Evolutionary conservation across 2,888 invertebrate genomes (phyloP).

Genomic region (Xanthorhoe designata): DNA sequence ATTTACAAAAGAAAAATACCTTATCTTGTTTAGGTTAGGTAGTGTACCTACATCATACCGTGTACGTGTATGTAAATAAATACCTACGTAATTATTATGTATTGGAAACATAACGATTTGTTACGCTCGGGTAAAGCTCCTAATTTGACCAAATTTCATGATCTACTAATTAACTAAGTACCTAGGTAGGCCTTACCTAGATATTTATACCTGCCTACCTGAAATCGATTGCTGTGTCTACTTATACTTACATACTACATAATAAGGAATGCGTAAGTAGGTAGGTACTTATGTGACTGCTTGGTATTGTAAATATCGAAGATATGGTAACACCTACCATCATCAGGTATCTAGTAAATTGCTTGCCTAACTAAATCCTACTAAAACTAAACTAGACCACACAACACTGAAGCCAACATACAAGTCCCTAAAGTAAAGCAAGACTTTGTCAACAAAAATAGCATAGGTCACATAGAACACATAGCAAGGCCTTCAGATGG

Average conservation of each 20-base stretch:
- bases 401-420: neutral
- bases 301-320: too few species aligned
- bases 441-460: neutral
- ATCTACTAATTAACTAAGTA: neutral
- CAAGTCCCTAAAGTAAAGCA: neutral
- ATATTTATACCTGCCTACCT: too few species aligned
- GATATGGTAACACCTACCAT: too few species aligned
- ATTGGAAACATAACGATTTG: slow-evolving; percentile 18
- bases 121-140: neutral
- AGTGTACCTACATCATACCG: neutral
- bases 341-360: too few species aligned
- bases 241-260: too few species aligned
- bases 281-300: too few species aligned
- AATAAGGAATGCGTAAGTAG: too few species aligned
- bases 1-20: too few species aligned
- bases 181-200: too few species aligned
- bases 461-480: neutral
- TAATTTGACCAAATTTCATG: slow-evolving; percentile 1
- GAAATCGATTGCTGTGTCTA: too few species aligned
- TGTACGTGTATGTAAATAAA: neutral
- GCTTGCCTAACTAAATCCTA: too few species aligned
- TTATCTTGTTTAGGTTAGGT: too few species aligned
- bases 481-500: neutral
- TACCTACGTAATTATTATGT: slow-evolving; percentile 2
- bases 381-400: neutral